phyloP scores from a whole-genome alignment of 1,140 invertebrate genomes.

The Steinernema feltiae region DNA sequence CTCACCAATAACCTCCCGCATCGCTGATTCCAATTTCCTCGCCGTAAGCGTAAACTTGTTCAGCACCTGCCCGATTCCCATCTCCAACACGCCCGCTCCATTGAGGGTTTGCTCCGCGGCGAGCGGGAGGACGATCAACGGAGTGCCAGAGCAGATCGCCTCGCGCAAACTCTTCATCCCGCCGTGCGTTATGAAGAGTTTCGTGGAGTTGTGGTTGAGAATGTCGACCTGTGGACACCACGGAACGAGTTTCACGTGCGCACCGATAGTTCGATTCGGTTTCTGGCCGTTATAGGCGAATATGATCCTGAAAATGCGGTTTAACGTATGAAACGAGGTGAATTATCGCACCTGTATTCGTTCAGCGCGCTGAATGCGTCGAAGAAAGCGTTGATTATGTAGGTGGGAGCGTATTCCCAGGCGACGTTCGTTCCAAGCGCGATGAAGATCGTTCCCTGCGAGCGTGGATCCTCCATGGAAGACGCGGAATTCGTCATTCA shows the following conservation, averaged over 20 bases:
- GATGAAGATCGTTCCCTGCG: constrained; percentile 39
- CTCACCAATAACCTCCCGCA: not conserved
- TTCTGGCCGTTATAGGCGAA: not conserved
- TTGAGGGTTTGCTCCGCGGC: constrained; percentile 16
- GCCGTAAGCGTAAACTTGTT: not conserved
- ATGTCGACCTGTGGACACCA: not conserved
- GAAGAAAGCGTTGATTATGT: constrained; percentile 26
- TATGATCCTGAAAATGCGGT: not conserved
- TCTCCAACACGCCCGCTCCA: not conserved
- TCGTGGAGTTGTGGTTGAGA: not conserved
- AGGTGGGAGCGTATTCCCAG: constrained; percentile 28
- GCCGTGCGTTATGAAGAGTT: constrained; percentile 21
- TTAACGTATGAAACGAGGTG: not conserved
- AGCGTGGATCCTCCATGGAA: constrained; percentile 39
- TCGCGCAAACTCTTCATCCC: not conserved
- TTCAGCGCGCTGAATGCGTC: constrained; percentile 29
- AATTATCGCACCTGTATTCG: constrained; percentile 25
- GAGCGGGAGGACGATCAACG: constrained; percentile 5
- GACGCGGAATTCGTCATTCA: constrained; percentile 19
- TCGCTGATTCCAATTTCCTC: not conserved
- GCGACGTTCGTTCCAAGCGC: constrained; percentile 34
- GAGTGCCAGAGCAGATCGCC: not conserved
- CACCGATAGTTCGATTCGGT: not conserved
- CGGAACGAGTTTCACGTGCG: not conserved
- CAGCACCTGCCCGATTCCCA: not conserved